Evolutionary conservation across 2,888 invertebrate species (phyloP).

Genomic region (Drosophila engyochracea): DNA sequence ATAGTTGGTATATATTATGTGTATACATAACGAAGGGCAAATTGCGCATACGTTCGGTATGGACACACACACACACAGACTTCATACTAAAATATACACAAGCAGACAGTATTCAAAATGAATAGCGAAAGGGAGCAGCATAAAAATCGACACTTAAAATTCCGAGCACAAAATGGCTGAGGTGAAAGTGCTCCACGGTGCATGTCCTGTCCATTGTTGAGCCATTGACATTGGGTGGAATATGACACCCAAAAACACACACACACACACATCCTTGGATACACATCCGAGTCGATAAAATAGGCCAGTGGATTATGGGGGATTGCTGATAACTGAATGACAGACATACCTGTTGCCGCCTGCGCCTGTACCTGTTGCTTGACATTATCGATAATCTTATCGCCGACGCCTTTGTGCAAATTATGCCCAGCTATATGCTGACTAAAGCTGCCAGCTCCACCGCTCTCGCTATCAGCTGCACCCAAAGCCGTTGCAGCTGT

Average conservation of each 20-base stretch:
- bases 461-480: constrained; percentile 14
- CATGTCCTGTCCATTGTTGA: constrained; percentile 27
- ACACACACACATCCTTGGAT: background rate
- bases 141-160: constrained; percentile 12
- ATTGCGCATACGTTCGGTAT: constrained; percentile 29
- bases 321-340: constrained; percentile 39
- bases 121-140: constrained; percentile 6
- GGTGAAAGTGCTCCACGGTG: constrained; percentile 34
- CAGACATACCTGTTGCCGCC: constrained; percentile 85
- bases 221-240: constrained; percentile 24
- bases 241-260: constrained; percentile 5
- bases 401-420: constrained; percentile 70
- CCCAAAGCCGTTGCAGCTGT: constrained; percentile 20
- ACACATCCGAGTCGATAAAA: constrained; percentile 1
- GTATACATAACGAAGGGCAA: background rate
- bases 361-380: constrained; percentile 84
- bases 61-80: background rate
- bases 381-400: constrained; percentile 83
- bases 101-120: background rate
- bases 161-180: background rate
- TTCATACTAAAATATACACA: background rate
- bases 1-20: background rate
- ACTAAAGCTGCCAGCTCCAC: constrained; percentile 53
- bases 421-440: constrained; percentile 75
- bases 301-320: constrained; percentile 13